Base-by-base conservation (phyloP, 2,888 invertebrate genomes). In the Eupithecia insigniata region DNA sequence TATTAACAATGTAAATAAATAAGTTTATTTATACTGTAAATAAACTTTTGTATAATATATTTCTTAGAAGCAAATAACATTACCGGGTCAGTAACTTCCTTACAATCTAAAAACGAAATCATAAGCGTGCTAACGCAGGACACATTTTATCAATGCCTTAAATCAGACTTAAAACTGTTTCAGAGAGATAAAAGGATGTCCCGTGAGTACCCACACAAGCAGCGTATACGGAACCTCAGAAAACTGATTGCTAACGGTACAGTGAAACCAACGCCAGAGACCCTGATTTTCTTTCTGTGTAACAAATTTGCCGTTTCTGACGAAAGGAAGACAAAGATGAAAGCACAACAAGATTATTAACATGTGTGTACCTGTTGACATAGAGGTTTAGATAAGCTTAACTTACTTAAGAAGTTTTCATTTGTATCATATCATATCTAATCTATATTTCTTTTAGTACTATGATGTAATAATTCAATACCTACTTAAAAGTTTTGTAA, bases 131-230 rank as follows among this genome's bases (percentile, higher is more conserved):
- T 32, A 32, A 36, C 10, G 1, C 43, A 16, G 39, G 16, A 16
- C 51, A 12, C 12, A 12, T 26, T 55, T 26, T 26, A 26, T 51
- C 51, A 10, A 51, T 26, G 12, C 39, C 8, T 4, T 14, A 43
- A 43, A 36, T 36, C 36, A 36, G 28, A 55, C 14, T 34, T 2
- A 28, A 28, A 18, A 6, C 76, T 73, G 70, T 84, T 85, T 61
- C 85, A 90, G 88, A 71, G 77, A 32, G 55, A 58, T n/a, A 70
- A 66, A 68, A 68, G 18, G n/a, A 66, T 26, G 61, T 55, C 65
- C 34, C 86, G 91, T 86, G 95, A 95, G 87, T 94, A 95, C 83
- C 95, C 96, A 30, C 96, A 96, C 88, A 95, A 95, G 89, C 95
- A 95, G 84, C 95, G 95, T 81, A 93, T 96, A 72, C 92, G 95